Conservation (phyloP, 2,113 vertebrate species). For the Andinoacara biseriatus region DNA sequence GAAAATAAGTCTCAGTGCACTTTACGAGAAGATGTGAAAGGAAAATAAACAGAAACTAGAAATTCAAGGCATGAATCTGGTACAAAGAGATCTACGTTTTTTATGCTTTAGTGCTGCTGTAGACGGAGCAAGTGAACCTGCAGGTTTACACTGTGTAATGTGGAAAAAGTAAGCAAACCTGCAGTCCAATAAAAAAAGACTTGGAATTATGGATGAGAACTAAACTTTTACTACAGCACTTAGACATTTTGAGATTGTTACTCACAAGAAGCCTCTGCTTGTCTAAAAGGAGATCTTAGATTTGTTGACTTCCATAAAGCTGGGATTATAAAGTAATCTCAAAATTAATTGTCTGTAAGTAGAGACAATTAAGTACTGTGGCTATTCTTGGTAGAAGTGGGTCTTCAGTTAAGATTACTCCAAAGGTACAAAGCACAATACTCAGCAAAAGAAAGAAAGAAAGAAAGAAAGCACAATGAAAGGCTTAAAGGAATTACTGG, state of each 20-base stretch:
- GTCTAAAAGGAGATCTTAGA: neutral
- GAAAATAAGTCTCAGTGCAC: conserved; percentile 5
- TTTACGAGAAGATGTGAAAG: neutral
- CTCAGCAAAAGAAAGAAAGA: neutral
- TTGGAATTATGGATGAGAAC: neutral
- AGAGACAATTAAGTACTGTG: neutral
- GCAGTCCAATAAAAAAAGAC: neutral
- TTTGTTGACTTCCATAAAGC: neutral
- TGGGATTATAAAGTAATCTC: conserved; percentile 4
- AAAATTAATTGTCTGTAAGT: neutral
- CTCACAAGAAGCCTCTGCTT: neutral
- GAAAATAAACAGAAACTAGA: conserved; percentile 7
- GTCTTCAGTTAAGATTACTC: neutral
- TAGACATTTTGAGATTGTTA: neutral
- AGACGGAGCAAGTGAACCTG: neutral
- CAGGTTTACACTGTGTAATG: too few species aligned
- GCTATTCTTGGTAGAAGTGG: conserved; percentile 2
- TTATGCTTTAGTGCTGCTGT: neutral
- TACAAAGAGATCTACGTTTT: neutral
- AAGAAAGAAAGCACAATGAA: neutral
- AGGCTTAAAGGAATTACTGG: neutral
- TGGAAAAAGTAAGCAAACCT: neutral
- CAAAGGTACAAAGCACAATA: neutral
- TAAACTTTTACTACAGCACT: conserved; percentile 1
- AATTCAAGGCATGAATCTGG: neutral